Conservation (phyloP, 2,113 vertebrate genomes). For the Melanotaenia duboulayi region DNA sequence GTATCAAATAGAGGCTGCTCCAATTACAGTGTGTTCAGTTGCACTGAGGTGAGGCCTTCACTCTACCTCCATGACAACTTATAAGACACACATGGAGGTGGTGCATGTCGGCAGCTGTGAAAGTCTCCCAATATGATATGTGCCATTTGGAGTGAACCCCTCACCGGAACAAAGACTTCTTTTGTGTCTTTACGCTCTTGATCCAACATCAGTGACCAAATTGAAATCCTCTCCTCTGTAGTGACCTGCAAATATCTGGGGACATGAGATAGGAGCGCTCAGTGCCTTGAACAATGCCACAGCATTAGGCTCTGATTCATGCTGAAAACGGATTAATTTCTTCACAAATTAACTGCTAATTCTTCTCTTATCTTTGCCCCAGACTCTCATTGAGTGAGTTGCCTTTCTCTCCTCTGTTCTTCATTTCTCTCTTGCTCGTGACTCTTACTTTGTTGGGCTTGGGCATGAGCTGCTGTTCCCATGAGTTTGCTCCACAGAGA, state of each 20-base stretch:
- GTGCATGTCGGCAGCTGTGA: slow-evolving; percentile 12
- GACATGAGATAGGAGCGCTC: slow-evolving; percentile 73
- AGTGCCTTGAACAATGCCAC: slow-evolving; percentile 72
- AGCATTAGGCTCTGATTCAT: slow-evolving; percentile 63
- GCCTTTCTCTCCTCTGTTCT: slow-evolving; percentile 40
- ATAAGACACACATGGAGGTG: neutral
- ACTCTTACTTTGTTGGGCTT: slow-evolving; percentile 55
- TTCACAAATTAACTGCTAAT: slow-evolving; percentile 80
- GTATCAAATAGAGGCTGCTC: slow-evolving; percentile 68
- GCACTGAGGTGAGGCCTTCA: slow-evolving; percentile 60
- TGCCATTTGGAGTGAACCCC: slow-evolving; percentile 65
- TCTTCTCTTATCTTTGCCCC: slow-evolving; percentile 80
- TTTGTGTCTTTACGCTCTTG: slow-evolving; percentile 59
- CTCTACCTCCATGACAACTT: slow-evolving; percentile 43
- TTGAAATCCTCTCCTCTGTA: slow-evolving; percentile 77
- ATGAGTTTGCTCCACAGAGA: slow-evolving; percentile 29
- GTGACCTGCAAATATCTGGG: slow-evolving; percentile 81
- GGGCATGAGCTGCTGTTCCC: slow-evolving; percentile 42
- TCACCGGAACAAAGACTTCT: slow-evolving; percentile 66
- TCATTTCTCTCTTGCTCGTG: slow-evolving; percentile 24
- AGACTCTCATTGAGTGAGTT: slow-evolving; percentile 68
- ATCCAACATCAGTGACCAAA: slow-evolving; percentile 75
- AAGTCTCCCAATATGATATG: slow-evolving; percentile 53
- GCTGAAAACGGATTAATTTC: slow-evolving; percentile 80
- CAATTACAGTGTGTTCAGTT: slow-evolving; percentile 68